Evolutionary conservation across 2,113 vertebrate species (phyloP), one percentile per base, ranked within the genome.

Genomic region (Zapus hudsonius): DNA sequence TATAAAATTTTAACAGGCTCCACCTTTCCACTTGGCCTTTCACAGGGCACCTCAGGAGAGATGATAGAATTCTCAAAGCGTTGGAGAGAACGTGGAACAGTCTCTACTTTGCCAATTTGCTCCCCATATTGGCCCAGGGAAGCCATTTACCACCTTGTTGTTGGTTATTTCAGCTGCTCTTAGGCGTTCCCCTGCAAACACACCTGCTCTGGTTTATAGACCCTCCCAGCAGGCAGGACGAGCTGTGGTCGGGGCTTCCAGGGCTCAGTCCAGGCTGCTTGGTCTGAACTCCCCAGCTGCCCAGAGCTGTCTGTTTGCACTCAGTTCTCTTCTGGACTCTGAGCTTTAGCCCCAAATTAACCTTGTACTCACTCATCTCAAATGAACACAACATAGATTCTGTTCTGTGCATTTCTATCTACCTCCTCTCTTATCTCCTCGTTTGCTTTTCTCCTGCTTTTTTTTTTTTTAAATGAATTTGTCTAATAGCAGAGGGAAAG

Each of bases 171-270:
- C 93, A 74, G 90, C 87, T 90, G 89, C 40, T 92, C 80, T 57
- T 92, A 91, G 95, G 89, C 86, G 40, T 36, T 70, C 63, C 92
- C 81, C 64, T 96, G 90, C 87, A 83, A 96, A 95, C 92, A 84
- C 79, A 95, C 87, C 57, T 80, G 59, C 78, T 3, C 6, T 8
- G 25, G 23, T 94, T 93, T 93, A n/a, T 17, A 67, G 92, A 90
- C 74, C 22, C 33, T 36, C 82, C 9, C 0, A 2, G 31, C 23
- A 36, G 70, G 67, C 80, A 67, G 93, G 96, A 74, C 0, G 0
- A 0, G 38, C 4, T 16, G 88, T 83, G 79, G 36, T 93, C 91
- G 67, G 10, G 85, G 87, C 36, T 31, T 47, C 0, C n/a, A n/a
- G 0, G 74, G n/a, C 76, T 52, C 31, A 38, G 20, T 2, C 33